Conservation (phyloP, 2,113 vertebrate genomes). For the Syngnathus typhle region DNA sequence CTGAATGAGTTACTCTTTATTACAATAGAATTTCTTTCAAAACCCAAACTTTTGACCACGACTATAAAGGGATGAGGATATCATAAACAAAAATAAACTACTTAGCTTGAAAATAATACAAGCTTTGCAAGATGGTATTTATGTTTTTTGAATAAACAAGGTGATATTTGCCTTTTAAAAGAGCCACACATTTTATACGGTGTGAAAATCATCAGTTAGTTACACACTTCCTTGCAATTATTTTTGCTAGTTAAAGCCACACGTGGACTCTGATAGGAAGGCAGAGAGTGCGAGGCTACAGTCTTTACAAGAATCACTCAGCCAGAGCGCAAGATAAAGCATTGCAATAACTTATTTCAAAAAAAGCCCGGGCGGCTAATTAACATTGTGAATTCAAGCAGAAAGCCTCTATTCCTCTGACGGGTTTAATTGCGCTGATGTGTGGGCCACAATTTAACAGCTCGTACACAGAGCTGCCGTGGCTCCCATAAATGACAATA, state of each 20-base stretch:
- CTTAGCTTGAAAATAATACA: conserved; percentile 24
- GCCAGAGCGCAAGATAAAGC: conserved; percentile 62
- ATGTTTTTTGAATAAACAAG: conserved; percentile 53
- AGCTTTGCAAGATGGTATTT: conserved; percentile 39
- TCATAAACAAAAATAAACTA: conserved; percentile 9
- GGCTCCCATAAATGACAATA: conserved; percentile 53
- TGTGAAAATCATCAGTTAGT: conserved; percentile 75
- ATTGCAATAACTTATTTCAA: conserved; percentile 61
- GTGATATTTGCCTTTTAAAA: conserved; percentile 70
- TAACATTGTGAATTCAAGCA: conserved; percentile 74
- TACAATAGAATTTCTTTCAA: neutral
- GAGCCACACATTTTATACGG: conserved; percentile 50
- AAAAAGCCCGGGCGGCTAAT: conserved; percentile 67
- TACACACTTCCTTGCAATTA: conserved; percentile 69
- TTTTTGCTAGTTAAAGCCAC: conserved; percentile 58
- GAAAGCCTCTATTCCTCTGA: conserved; percentile 63
- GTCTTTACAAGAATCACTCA: conserved; percentile 67
- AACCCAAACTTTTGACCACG: neutral
- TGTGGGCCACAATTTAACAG: conserved; percentile 63
- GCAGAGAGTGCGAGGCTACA: conserved; percentile 38
- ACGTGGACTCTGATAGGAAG: conserved; percentile 57
- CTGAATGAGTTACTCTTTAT: neutral
- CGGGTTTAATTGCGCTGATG: conserved; percentile 60
- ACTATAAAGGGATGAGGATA: neutral
- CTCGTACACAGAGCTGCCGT: conserved; percentile 65